phyloP scores from a whole-genome alignment of 2,888 invertebrate species.

The Tiphia femorata region DNA sequence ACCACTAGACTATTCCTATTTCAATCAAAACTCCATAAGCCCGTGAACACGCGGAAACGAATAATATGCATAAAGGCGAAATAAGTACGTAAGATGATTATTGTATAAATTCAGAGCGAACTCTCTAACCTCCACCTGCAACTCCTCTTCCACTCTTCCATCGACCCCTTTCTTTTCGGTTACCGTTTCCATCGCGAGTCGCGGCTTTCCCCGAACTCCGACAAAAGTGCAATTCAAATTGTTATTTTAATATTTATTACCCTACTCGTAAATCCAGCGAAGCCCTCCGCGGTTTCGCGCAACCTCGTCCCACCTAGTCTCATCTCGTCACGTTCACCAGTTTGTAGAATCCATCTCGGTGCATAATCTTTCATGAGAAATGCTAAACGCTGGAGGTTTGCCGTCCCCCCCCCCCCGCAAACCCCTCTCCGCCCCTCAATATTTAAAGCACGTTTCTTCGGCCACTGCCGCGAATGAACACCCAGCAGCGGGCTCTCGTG shows the following conservation, averaged over 20 bases:
- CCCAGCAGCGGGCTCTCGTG: too few relatives aligned
- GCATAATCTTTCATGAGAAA: slow-evolving; percentile 40
- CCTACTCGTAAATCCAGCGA: slow-evolving; percentile 42
- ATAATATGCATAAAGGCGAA: slow-evolving; percentile 36
- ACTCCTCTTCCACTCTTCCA: slow-evolving; percentile 10
- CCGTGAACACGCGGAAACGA: not conserved
- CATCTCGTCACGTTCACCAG: slow-evolving; percentile 4
- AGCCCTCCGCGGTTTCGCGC: slow-evolving; percentile 23
- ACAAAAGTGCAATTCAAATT: slow-evolving; percentile 59
- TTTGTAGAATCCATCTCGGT: slow-evolving; percentile 24
- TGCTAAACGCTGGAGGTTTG: too few relatives aligned
- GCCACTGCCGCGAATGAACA: not conserved
- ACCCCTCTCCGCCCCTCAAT: slow-evolving; percentile 37
- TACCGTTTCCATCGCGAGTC: slow-evolving; percentile 1
- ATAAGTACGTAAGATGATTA: slow-evolving; percentile 49
- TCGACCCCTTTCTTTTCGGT: not conserved
- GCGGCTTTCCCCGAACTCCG: slow-evolving; percentile 33
- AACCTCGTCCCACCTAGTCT: too few relatives aligned
- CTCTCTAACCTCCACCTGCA: slow-evolving; percentile 1
- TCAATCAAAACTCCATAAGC: too few relatives aligned
- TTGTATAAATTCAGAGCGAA: slow-evolving; percentile 44
- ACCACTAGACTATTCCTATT: too few relatives aligned
- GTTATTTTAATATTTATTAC: slow-evolving; percentile 61
- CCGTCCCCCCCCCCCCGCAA: too few relatives aligned
- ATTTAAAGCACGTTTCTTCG: slow-evolving; percentile 29